Base-by-base conservation (phyloP, 2,797 vertebrate genomes). In the Pachyuromys duprasi region DNA sequence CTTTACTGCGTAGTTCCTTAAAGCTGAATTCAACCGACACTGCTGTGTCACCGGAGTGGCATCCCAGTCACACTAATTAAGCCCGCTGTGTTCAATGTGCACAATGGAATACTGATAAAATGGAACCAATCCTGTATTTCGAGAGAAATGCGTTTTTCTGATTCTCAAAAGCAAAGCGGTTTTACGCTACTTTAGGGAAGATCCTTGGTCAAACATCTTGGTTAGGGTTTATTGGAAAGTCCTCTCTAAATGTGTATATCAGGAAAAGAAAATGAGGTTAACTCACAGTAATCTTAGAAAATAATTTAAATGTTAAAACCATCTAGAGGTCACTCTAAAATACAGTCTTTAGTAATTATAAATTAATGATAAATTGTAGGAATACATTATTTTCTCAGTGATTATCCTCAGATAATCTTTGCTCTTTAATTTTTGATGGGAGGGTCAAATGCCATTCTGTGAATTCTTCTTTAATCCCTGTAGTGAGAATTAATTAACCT, bases 401-500 rank as follows among this genome's bases (percentile, higher is more conserved):
- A 65, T 89, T 92, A 86, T 93, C 60, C 24, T 94, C 57, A 94
- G 91, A 87, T 92, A 93, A 92, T 95, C 57, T 94, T 90, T 92
- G 62, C 28, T 94, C n/a, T 89, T 65, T 82, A 36, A 36, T 78
- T 94, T 96, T 84, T 74, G 22, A 74, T 93, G 2, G 24, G 22
- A 20, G 69, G 75, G 26, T 96, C 80, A 95, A 94, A 95, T 88
- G 89, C 1, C 42, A 91, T 26, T 13, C 33, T 74, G 3, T 93
- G 62, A 93, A 94, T 94, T 42, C 57, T 93, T 96, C 92, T 53
- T 39, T 91, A 95, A 91, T 89, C 42, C 13, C n/a, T 62, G 18
- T 31, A 62, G 49, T 86, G 80, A 95, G 88, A 94, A 87, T 96
- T 95, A 95, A 95, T 96, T 91, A 93, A 36, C 70, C 3, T 81